Percentiles rank a stretch among this genome's conserved stretches.
Evolutionary conservation across 2,113 vertebrate genomes (phyloP).

Genomic region (Struthio camelus): DNA sequence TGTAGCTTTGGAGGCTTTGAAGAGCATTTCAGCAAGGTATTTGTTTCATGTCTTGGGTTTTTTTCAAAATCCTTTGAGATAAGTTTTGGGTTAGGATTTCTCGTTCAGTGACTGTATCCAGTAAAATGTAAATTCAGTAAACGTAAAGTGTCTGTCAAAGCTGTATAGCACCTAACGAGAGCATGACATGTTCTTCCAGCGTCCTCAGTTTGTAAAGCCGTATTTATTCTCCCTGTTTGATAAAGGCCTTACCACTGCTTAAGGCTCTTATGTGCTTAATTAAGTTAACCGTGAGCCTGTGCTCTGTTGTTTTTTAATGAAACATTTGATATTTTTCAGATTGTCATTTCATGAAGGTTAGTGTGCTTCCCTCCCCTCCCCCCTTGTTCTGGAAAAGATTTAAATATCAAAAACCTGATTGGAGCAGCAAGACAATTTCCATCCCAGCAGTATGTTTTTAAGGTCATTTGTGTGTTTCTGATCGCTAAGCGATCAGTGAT

Average conservation of each 20-base stretch:
- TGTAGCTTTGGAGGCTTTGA: neutral
- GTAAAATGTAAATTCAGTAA: neutral
- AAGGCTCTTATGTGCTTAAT: slow-evolving; percentile 2
- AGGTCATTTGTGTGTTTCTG: neutral
- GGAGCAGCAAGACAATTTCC: neutral
- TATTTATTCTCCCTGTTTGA: neutral
- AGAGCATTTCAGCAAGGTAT: neutral
- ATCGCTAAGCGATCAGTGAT: neutral
- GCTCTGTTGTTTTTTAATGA: neutral
- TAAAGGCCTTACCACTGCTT: neutral
- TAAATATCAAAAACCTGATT: neutral
- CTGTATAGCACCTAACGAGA: neutral
- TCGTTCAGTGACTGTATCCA: neutral
- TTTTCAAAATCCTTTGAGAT: neutral
- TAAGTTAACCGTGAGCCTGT: slow-evolving; percentile 1
- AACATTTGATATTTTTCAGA: neutral
- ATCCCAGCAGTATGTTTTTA: neutral
- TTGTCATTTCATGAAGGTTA: neutral
- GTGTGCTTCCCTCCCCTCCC: too few species aligned
- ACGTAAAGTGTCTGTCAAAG: neutral
- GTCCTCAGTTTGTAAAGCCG: neutral
- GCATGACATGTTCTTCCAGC: neutral
- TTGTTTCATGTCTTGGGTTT: neutral
- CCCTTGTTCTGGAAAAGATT: neutral
- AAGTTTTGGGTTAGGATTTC: slow-evolving; percentile 10